Conservation (phyloP, 2,888 invertebrate genomes). For the Drosophila nigricruria region DNA sequence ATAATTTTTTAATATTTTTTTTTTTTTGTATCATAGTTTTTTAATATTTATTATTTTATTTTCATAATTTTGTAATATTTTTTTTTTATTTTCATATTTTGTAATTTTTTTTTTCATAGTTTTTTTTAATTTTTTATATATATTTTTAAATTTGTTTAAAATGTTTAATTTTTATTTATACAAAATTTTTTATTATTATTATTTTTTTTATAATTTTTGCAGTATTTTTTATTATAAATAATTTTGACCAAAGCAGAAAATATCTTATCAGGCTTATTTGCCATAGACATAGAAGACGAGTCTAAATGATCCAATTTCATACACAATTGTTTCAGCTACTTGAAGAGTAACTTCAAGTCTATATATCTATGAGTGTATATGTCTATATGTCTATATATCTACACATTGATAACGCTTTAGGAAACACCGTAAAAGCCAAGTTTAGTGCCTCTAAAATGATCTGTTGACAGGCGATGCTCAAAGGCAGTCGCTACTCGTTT, state of each 20-base stretch:
- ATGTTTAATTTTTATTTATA: no score
- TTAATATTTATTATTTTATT: background rate
- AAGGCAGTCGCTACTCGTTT: constrained; percentile 1
- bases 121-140: background rate
- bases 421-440: background rate
- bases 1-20: background rate
- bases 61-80: background rate
- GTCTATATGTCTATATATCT: background rate
- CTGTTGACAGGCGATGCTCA: constrained; percentile 1
- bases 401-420: background rate
- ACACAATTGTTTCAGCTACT: no score
- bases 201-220: background rate
- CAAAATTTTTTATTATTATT: no score
- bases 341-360: no score
- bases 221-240: background rate
- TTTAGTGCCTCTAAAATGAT: constrained; percentile 4
- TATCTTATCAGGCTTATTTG: background rate
- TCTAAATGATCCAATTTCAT: no score
- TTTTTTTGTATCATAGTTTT: background rate
- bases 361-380: no score
- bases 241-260: background rate
- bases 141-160: no score
- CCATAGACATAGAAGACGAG: background rate
- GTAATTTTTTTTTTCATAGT: background rate
- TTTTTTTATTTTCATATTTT: background rate